Conservation (phyloP, 2,888 invertebrate genomes). For the Pterobdella sp. region DNA sequence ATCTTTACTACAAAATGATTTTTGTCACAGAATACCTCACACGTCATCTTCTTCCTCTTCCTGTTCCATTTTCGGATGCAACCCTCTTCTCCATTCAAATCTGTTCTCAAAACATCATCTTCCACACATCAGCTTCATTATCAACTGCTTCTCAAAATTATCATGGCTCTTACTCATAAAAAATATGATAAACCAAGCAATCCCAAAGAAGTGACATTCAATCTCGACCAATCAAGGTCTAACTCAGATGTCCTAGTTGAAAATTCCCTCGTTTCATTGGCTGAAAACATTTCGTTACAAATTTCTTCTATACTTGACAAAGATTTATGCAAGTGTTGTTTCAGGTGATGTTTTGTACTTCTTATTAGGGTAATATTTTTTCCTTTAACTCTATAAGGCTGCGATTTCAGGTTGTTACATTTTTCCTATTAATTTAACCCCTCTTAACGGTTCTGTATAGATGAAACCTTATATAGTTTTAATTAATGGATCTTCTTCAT, state of each 20-base stretch:
- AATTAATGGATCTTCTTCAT: too few relatives aligned
- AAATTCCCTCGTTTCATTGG: neutral
- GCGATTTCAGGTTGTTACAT: too few relatives aligned
- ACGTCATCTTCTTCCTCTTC: neutral
- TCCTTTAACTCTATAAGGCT: too few relatives aligned
- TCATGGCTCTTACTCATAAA: conserved; percentile 37
- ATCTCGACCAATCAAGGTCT: neutral
- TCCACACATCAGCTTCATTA: neutral
- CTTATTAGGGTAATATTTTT: too few relatives aligned
- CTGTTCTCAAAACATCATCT: conserved; percentile 13
- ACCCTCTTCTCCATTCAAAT: conserved; percentile 18
- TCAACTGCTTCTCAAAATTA: conserved; percentile 32
- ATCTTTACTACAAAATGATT: neutral
- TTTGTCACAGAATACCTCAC: neutral
- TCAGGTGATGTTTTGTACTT: too few relatives aligned
- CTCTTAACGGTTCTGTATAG: too few relatives aligned
- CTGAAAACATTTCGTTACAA: neutral
- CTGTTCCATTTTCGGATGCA: conserved; percentile 29
- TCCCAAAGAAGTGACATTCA: neutral
- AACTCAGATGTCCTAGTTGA: neutral
- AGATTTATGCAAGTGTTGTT: neutral
- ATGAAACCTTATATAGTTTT: too few relatives aligned
- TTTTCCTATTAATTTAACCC: too few relatives aligned
- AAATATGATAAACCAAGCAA: conserved; percentile 30
- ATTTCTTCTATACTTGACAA: neutral